phyloP scores from a whole-genome alignment of 2,888 invertebrate species.

The Notodonta dromedarius region DNA sequence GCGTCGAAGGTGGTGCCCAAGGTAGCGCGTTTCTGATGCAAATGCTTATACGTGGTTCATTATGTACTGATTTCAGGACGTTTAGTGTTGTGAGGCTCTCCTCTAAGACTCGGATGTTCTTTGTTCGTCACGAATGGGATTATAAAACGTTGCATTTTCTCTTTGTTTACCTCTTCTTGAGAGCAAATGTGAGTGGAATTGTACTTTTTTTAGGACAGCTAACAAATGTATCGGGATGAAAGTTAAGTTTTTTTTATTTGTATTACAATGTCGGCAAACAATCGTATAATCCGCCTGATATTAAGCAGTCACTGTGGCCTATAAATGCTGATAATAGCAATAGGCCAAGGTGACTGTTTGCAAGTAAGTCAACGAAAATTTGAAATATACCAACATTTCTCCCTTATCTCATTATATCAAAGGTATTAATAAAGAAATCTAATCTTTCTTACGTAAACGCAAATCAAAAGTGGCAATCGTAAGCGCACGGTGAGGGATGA shows the following conservation, averaged over 20 bases:
- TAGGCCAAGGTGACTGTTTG: not conserved
- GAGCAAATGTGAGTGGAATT: too few species aligned
- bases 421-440: constrained; percentile 20
- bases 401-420: constrained; percentile 9
- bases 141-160: constrained; percentile 26
- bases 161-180: constrained; percentile 1
- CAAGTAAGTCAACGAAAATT: not conserved
- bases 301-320: too few species aligned
- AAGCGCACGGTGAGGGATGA: constrained; percentile 47
- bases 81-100: constrained; percentile 52
- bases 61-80: constrained; percentile 72
- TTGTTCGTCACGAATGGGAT: constrained; percentile 26
- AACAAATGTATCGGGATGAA: too few species aligned
- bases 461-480: constrained; percentile 65
- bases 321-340: not conserved
- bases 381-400: not conserved
- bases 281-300: too few species aligned
- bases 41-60: constrained; percentile 71
- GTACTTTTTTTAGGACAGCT: too few species aligned
- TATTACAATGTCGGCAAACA: too few species aligned
- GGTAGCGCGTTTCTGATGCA: constrained; percentile 66
- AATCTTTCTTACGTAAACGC: constrained; percentile 42
- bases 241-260: too few species aligned
- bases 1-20: constrained; percentile 55
- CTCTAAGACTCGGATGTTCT: constrained; percentile 25